phyloP scores from a whole-genome alignment of 1,140 invertebrate species.

The Drosophila parabipectinata region DNA sequence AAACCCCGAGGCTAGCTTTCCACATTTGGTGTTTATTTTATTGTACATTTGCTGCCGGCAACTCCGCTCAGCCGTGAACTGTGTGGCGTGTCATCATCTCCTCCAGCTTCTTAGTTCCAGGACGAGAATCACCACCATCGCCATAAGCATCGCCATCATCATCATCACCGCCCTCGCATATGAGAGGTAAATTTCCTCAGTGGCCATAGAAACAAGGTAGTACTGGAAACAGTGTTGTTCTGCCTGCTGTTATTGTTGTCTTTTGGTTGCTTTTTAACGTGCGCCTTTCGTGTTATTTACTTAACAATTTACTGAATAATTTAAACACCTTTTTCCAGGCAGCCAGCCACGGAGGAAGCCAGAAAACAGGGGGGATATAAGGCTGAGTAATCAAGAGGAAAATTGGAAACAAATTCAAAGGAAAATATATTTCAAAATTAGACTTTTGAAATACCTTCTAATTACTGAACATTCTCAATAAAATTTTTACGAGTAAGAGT shows the following conservation, averaged over 20 bases:
- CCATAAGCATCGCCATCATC: conserved; percentile 24
- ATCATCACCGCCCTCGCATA: conserved; percentile 40
- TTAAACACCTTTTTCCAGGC: conserved; percentile 52
- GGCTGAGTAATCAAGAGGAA: neutral
- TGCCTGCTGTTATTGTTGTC: conserved; percentile 50
- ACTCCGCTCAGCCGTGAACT: conserved; percentile 68
- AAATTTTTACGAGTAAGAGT: too few species aligned
- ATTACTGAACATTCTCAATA: too few species aligned
- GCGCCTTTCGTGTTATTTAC: conserved; percentile 72
- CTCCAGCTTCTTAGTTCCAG: conserved; percentile 5
- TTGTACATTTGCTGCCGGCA: conserved; percentile 70
- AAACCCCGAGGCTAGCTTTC: conserved; percentile 27
- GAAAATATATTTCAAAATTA: too few species aligned
- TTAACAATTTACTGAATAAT: conserved; percentile 83
- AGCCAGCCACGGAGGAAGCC: neutral
- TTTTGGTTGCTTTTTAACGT: conserved; percentile 65
- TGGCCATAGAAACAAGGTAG: conserved; percentile 37
- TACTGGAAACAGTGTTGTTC: conserved; percentile 16
- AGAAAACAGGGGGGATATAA: neutral
- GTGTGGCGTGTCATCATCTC: conserved; percentile 61
- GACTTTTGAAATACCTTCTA: too few species aligned
- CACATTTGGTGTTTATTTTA: conserved; percentile 70
- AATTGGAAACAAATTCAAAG: neutral
- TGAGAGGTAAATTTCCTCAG: conserved; percentile 46
- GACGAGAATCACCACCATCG: conserved; percentile 37